These are phyloP conservation scores for Drosophila sucinea DNA, from an alignment of 1,140 invertebrate genomes.

Conservation along the genomic window DNA sequence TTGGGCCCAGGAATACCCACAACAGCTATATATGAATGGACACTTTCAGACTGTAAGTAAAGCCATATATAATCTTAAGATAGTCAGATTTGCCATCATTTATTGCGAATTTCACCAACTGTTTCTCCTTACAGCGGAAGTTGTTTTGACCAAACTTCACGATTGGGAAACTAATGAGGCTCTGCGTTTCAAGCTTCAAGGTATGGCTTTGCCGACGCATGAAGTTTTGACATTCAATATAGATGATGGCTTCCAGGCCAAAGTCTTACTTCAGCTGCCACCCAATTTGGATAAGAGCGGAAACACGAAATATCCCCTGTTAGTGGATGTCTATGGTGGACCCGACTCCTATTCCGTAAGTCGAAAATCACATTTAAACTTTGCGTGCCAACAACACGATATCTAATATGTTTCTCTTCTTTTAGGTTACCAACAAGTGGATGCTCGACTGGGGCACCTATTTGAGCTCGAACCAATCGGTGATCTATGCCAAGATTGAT, in stretches of 20 bases:
- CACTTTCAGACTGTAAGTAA: conserved; percentile 56
- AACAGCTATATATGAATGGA: conserved; percentile 66
- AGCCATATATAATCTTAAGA: neutral
- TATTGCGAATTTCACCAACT: neutral
- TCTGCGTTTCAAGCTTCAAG: conserved; percentile 50
- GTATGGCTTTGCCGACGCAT: conserved; percentile 61
- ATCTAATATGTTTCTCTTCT: neutral
- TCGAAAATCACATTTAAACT: too few species aligned
- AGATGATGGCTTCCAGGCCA: conserved; percentile 72
- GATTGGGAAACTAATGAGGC: conserved; percentile 75
- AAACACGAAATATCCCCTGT: conserved; percentile 90
- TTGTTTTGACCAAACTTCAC: conserved; percentile 57
- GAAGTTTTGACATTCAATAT: conserved; percentile 69
- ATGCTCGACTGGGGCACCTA: conserved; percentile 91
- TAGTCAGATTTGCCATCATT: neutral
- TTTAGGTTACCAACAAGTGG: conserved; percentile 86
- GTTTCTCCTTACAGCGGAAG: conserved; percentile 49
- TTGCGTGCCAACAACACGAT: neutral
- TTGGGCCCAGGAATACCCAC: conserved; percentile 75
- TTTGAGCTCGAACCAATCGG: conserved; percentile 91
- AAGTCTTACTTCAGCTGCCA: conserved; percentile 87
- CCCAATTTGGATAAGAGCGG: conserved; percentile 88
- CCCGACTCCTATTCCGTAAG: conserved; percentile 93
- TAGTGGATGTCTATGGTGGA: conserved; percentile 95
- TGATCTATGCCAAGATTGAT: conserved; percentile 95